Evolutionary conservation across 2,888 invertebrate species (phyloP).

Genomic region (Iselma pallidipennis): DNA sequence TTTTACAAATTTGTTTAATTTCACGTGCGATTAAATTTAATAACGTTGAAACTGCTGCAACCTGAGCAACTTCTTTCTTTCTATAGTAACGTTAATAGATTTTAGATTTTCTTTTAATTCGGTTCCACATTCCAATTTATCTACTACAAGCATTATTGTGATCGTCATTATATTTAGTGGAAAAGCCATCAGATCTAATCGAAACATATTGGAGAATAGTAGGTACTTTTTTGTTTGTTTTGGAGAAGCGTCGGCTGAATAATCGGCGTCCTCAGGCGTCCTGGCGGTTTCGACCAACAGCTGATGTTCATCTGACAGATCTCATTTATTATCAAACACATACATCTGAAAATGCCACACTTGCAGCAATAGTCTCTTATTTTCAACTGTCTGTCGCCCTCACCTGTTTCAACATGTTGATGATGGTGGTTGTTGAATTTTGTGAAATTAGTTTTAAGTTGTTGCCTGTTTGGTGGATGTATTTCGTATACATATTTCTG

Average conservation of each 20-base stretch:
- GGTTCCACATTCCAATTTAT: neutral
- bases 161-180: neutral
- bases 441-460: neutral
- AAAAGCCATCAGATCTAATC: neutral
- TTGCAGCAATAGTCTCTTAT: no score
- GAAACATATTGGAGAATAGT: no score
- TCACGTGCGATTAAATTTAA: neutral
- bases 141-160: neutral
- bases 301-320: slow-evolving; percentile 10
- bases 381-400: neutral
- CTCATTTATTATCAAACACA: slow-evolving; percentile 7
- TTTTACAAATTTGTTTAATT: neutral
- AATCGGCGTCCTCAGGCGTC: slow-evolving; percentile 7
- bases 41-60: neutral
- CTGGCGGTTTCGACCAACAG: neutral
- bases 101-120: neutral
- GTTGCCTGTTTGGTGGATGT: no score
- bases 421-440: neutral
- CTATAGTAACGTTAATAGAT: neutral
- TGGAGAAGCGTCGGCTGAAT: neutral
- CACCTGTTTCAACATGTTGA: neutral
- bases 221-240: neutral
- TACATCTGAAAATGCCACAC: neutral
- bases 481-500: no score
- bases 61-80: neutral